Conservation (phyloP, 2,113 vertebrate species). For the Brienomyrus longianalis region DNA sequence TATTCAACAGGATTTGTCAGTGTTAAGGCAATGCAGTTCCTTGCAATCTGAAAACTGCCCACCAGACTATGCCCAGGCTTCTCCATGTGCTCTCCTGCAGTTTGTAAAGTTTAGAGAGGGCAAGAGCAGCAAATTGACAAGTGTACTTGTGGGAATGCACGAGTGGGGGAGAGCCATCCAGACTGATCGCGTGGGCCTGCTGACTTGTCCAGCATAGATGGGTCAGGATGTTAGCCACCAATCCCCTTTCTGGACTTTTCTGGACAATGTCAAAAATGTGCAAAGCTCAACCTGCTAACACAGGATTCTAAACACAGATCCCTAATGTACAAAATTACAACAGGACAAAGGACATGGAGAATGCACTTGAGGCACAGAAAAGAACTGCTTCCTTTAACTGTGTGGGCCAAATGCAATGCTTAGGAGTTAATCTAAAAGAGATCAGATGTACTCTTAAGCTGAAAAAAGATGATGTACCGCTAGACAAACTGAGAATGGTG, state of each 20-base stretch:
- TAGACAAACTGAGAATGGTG: background rate
- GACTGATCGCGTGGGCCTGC: background rate
- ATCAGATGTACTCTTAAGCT: background rate
- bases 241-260: background rate
- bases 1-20: background rate
- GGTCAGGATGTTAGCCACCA: background rate
- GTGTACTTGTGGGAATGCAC: background rate
- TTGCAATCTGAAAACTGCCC: background rate
- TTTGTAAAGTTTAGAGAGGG: background rate
- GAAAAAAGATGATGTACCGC: background rate
- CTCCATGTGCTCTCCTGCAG: background rate
- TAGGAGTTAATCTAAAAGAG: background rate
- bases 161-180: background rate
- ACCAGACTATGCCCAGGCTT: background rate
- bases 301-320: background rate
- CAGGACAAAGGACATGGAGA: background rate
- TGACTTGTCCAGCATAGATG: background rate
- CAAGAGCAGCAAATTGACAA: background rate
- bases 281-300: background rate
- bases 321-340: background rate
- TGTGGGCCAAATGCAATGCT: background rate
- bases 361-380: background rate
- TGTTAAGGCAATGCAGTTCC: background rate
- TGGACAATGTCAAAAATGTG: background rate
- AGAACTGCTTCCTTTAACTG: background rate